Percentiles rank a stretch among this genome's conserved stretches.
Evolutionary conservation across 1,140 invertebrate species (phyloP).

Genomic region (Platorchestia sp.): DNA sequence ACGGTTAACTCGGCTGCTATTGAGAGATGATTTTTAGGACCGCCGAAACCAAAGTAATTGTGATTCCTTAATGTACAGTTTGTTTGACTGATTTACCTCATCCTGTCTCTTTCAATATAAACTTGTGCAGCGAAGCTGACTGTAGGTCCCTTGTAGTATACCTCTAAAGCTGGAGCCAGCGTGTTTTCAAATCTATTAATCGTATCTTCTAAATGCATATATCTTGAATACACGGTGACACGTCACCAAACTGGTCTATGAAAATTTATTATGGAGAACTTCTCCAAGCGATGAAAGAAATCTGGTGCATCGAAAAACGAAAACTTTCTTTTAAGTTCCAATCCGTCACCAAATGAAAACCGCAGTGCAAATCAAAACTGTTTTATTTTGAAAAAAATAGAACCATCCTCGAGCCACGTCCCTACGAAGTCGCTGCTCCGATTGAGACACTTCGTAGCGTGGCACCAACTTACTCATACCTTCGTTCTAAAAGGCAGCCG

Average conservation of each 20-base stretch:
- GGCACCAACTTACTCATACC: too few species aligned
- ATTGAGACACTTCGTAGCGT: too few species aligned
- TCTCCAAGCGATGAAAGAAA: background rate
- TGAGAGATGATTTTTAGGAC: constrained; percentile 27
- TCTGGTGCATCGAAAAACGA: too few species aligned
- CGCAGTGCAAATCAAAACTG: too few species aligned
- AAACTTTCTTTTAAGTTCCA: too few species aligned
- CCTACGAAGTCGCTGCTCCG: too few species aligned
- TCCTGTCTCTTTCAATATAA: constrained; percentile 1
- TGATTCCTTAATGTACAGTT: constrained; percentile 38
- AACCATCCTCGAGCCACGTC: too few species aligned
- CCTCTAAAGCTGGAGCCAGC: background rate
- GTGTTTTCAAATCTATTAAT: background rate
- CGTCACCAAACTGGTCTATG: background rate
- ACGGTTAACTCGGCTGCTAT: background rate
- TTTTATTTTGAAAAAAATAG: too few species aligned
- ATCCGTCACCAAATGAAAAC: too few species aligned
- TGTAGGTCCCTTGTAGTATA: background rate
- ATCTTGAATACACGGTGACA: background rate
- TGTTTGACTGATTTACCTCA: constrained; percentile 3
- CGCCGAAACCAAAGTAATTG: background rate
- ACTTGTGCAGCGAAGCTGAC: background rate
- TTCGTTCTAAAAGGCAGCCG: too few species aligned
- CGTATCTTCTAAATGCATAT: background rate
- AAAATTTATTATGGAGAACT: background rate